Base-by-base conservation (phyloP, 2,113 vertebrate species). In the Laticauda laticaudata region DNA sequence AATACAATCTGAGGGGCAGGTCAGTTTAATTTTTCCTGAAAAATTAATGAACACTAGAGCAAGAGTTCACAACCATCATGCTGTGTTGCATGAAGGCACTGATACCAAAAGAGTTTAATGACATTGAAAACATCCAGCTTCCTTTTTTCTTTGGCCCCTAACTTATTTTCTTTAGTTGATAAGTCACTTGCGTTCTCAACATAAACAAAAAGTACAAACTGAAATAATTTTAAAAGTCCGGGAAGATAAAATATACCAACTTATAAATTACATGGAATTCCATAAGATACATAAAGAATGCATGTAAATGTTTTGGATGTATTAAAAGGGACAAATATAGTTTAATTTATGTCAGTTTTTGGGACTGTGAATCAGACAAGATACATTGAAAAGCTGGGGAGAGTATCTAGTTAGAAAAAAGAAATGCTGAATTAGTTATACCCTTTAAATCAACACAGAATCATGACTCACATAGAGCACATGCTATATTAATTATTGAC, bases 381-480 rank as follows among this genome's bases (percentile, higher is more conserved):
- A 29, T 59, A 88, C 85, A 21, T 39, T 43, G 51, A 55, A 93
- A 56, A 87, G n/a, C 54, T 90, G 87, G 88, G 89, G 93, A 81
- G 0, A 91, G 57, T 53, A 89, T 92, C 90, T 95, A 81, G 64
- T 91, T 55, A 69, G 48, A 48, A 92, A 55, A 88, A 69, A 24
- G 45, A 64, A 55, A 64, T 69, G 48, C 48, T 61, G 88, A 69
- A 55, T 9, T 91, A 3, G 0, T 8, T 0, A 39, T 6, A 59
- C 56, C 81, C 11, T 59, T 90, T 53, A 64, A 43, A n/a, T 86
- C 85, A 86, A n/a, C 0, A 0, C 3, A 56, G 93, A 87, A 95
- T 85, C 95, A 94, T n/a, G 85, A 90, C 94, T 90, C 81, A 91
- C 23, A 93, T 94, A 64, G 87, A 96, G 59, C 89, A 54, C n/a